Conservation (phyloP, 2,797 vertebrate genomes). For the Platyrinchus mystaceus region DNA sequence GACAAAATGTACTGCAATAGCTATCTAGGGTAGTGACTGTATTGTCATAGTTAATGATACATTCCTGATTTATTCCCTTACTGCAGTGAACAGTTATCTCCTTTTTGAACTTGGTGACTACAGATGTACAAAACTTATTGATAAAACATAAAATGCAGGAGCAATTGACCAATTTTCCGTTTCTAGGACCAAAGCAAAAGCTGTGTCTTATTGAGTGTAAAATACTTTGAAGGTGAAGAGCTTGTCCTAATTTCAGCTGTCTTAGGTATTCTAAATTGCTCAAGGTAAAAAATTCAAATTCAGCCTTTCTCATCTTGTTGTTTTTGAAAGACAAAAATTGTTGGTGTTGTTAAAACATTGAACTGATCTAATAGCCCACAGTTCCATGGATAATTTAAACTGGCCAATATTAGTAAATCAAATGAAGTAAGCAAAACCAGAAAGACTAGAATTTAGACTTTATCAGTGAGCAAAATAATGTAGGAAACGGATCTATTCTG, state of each 20-base stretch:
- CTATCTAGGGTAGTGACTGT: not conserved
- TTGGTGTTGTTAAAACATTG: not conserved
- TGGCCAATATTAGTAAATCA: not conserved
- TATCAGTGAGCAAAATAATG: not conserved
- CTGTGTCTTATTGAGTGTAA: not conserved
- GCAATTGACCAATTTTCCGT: not conserved
- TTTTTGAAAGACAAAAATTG: not conserved
- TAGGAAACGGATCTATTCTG: not conserved
- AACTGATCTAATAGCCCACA: not conserved
- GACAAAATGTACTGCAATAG: not conserved
- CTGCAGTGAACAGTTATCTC: not conserved
- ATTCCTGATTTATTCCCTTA: not conserved
- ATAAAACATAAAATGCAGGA: not conserved
- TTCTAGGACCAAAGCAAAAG: not conserved
- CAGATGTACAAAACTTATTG: not conserved
- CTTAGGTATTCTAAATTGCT: not conserved
- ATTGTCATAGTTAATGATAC: not conserved
- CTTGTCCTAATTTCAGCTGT: not conserved
- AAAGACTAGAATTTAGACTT: not conserved
- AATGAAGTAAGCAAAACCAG: not conserved
- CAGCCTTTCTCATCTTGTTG: not conserved
- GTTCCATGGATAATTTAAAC: not conserved
- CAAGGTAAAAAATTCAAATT: not conserved
- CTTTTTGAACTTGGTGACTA: not conserved
- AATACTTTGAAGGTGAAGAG: not conserved